Base-by-base conservation (phyloP, 2,888 invertebrate genomes). In the Zhuqinia jingwanae region DNA sequence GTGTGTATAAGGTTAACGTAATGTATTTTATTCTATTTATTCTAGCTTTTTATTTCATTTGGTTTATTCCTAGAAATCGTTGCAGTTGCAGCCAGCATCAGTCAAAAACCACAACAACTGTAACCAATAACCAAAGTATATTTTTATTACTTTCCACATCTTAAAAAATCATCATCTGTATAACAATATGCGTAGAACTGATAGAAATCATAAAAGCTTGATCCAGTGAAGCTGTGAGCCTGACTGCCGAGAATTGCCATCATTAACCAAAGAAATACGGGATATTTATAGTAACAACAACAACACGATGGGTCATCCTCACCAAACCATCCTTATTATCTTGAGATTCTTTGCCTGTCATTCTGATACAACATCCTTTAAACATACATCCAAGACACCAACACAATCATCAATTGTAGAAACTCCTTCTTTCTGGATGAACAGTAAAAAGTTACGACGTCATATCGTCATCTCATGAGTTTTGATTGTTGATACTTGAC, bases 281-380 rank as follows among this genome's bases (percentile, higher is more conserved):
- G 45, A 25, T 68, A 68, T 80, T 80, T 80, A 53, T 80, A 68
- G 30, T 36, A 36, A 36, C 53, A 22, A 68, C 56, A 30, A 36
- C 11, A 45, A 20, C 8, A 56, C 56, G 47, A 13, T 47, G 42
- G 68, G 45, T 68, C 68, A 58, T 56, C 56, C 53, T 81, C 60
- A 73, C 68, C 56, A 42, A n/a, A 8, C 8, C 8, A 8, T 36
- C 36, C 3, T 36, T 8, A 36, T 36, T 36, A 36, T 36, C 36
- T 36, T 65, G 80, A 85, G 80, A 75, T 80, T 17, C 60, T 70
- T 86, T 73, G 76, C 86, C 17, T 86, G 86, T 86, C 86, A 86
- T 81, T 86, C 86, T 86, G 86, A 86, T 81, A 77, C 81, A 76
- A 77, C 86, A 86, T 81, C 77, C 68, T 63, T 60, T 53, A n/a